A percentile compares a stretch with the other conserved stretches of the same genome.
These are phyloP conservation scores for Tapirus indicus DNA, from an alignment of 2,797 vertebrate genomes.

Conservation along the genomic window DNA sequence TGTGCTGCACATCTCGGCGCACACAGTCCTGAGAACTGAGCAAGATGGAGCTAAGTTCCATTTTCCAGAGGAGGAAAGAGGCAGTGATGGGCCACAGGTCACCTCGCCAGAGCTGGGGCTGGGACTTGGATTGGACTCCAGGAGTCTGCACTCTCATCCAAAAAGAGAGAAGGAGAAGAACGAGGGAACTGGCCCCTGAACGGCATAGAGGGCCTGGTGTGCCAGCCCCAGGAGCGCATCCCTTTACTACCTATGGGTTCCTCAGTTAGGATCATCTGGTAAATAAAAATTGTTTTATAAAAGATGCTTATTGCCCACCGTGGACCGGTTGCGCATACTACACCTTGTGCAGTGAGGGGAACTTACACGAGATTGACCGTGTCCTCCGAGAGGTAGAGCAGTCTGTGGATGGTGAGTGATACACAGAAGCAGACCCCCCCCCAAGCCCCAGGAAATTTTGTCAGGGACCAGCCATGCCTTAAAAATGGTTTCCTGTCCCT, in stretches of 20 bases:
- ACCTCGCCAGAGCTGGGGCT: neutral
- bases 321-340: fast-evolving
- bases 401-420: neutral
- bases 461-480: neutral
- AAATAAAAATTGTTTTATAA: neutral
- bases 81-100: fast-evolving
- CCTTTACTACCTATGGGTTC: fast-evolving
- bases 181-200: fast-evolving
- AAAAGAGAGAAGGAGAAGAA: too few relatives aligned
- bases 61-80: neutral
- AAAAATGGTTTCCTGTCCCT: neutral
- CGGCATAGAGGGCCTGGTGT: neutral
- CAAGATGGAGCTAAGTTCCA: fast-evolving
- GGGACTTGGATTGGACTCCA: neutral
- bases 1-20: fast-evolving
- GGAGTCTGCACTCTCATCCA: neutral
- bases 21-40: fast-evolving
- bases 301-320: fast-evolving
- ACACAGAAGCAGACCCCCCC: fast-evolving
- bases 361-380: fast-evolving
- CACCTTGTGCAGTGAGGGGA: neutral
- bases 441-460: too few relatives aligned
- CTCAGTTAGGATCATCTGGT: fast-evolving
- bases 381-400: fast-evolving
- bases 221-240: fast-evolving